Base-by-base conservation (phyloP, 2,113 vertebrate species). In the Stegastes partitus region DNA sequence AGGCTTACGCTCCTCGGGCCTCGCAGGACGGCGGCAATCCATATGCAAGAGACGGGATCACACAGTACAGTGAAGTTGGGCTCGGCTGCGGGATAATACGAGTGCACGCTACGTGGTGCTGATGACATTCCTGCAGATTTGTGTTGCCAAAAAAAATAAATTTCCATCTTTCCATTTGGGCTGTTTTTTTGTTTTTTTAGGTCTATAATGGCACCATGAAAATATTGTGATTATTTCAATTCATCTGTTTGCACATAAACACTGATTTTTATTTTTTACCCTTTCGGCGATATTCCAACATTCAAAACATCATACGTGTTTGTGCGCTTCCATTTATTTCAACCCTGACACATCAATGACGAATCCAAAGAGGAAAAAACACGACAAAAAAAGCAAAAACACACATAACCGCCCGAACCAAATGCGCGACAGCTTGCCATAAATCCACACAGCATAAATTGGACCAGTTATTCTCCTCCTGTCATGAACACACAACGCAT, bases 401-500 rank as follows among this genome's bases (percentile, higher is more conserved):
- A n/a, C n/a, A 65, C 54, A 74, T 21, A 74, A 74, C 23, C 2
- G 70, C 54, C 45, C 56, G 28, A 55, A 78, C 65, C 79, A 84
- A 91, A 88, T 79, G 84, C 75, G 55, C 54, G 54, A 86, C 84
- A 91, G 83, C 84, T 89, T 90, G 87, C 84, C 49, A 78, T 91
- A 85, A 90, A 91, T 90, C 86, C 77, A 70, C 68, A 74, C 56
- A 28, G 66, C 63, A 83, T 86, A 80, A 85, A 89, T 81, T 77
- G 87, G 68, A 81, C 51, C 69, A 66, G 83, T 91, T 87, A 88
- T 84, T 91, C 67, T 86, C 72, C 87, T 72, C 78, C 70, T 86
- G 82, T 83, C 84, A 83, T 55, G 54, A 81, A 72, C 67, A 82
- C 68, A 64, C 59, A 75, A 66, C 19, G 49, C 73, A 57, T 63